These are phyloP conservation scores for Schizopygopsis malacanthus DNA, from an alignment of 2,797 vertebrate species.

Conservation along the genomic window DNA sequence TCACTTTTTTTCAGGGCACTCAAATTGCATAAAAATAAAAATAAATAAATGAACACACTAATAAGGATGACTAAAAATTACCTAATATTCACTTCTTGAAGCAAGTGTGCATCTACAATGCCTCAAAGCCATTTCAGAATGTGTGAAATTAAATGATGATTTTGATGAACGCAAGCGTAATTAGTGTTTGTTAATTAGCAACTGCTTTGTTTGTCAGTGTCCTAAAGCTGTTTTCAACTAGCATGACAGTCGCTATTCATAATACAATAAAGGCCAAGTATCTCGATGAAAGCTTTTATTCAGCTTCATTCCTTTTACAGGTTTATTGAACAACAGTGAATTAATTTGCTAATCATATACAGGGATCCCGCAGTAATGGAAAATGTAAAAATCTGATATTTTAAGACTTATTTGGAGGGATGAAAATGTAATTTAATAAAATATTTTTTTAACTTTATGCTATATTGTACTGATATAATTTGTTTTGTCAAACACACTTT, in stretches of 20 bases:
- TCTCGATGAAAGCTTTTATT: background rate
- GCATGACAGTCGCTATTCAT: background rate
- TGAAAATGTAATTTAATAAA: background rate
- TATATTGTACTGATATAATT: background rate
- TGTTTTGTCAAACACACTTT: background rate
- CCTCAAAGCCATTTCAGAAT: constrained; percentile 24
- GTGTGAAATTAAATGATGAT: constrained; percentile 23
- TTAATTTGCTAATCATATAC: background rate
- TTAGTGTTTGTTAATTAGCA: constrained; percentile 42
- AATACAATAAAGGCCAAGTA: background rate
- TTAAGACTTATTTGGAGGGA: background rate
- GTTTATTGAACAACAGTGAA: background rate
- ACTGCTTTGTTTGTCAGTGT: constrained; percentile 32
- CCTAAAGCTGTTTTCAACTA: constrained; percentile 28
- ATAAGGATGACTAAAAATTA: background rate
- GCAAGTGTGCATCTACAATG: background rate
- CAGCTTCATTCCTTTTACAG: background rate
- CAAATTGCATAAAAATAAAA: background rate
- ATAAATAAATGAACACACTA: background rate
- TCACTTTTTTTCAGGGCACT: background rate
- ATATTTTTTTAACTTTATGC: background rate
- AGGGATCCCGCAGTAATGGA: background rate
- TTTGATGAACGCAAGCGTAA: constrained; percentile 6
- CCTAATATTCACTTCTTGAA: background rate
- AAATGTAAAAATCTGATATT: background rate